Evolutionary conservation across 2,113 vertebrate genomes (phyloP).

Genomic region (Ptilorrhoa leucosticta): DNA sequence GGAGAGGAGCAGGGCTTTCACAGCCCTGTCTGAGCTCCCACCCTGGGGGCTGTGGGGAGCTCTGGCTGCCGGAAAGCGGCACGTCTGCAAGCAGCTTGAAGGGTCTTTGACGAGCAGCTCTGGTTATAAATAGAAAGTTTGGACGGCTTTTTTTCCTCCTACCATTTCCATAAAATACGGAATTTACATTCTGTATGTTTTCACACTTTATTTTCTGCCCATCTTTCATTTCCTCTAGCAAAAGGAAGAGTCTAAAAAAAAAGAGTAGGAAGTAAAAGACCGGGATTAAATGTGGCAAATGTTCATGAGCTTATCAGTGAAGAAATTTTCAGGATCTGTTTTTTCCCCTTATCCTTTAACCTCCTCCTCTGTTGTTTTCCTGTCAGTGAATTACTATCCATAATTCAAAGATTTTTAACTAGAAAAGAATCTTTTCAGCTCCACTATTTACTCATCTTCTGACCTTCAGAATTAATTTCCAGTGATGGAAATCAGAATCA

Average conservation of each 20-base stretch:
- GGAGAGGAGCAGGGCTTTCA: neutral
- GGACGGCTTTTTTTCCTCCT: neutral
- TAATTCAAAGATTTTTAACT: neutral
- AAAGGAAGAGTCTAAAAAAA: neutral
- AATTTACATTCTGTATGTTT: neutral
- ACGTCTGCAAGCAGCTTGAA: neutral
- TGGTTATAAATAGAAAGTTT: neutral
- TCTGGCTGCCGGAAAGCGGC: neutral
- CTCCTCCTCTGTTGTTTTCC: neutral
- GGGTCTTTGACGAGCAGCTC: neutral
- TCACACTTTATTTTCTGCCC: neutral
- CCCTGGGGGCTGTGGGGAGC: neutral
- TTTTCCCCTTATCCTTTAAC: neutral
- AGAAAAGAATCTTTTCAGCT: neutral
- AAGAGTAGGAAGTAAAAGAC: neutral
- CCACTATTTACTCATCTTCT: neutral
- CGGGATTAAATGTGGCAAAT: neutral
- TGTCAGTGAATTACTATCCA: neutral
- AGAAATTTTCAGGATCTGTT: neutral
- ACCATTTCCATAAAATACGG: neutral
- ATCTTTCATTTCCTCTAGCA: neutral
- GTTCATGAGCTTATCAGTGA: neutral
- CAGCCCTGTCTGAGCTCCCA: neutral
- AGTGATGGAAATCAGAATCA: neutral
- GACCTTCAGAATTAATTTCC: neutral